Evolutionary conservation across 2,888 invertebrate species (phyloP), one percentile per base, ranked within the genome.

Genomic region (Diplolepis rosae): DNA sequence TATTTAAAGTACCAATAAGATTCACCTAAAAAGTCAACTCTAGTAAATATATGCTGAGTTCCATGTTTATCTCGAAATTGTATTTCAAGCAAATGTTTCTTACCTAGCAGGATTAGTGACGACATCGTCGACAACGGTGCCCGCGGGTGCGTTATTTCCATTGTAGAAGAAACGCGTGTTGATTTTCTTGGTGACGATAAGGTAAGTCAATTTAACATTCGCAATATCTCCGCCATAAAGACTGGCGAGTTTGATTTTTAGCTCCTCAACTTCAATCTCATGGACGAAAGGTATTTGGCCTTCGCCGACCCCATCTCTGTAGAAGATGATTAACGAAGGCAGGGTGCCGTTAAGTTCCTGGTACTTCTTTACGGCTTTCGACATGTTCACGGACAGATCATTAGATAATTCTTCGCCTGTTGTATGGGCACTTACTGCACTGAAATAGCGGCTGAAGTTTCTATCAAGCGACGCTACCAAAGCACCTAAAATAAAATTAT

Each of bases 281-380:
- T 92, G 90, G 0, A 98, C 97, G 72, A 93, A 94, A 0, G 92
- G 91, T 1, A 98, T 90, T 84, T 98, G 96, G 0, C 98, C 98
- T 79, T 98, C 98, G 1, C 98, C 97, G 0, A 98, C 98, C 22
- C 98, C 98, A 87, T 98, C 98, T 15, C 98, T 92, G 88, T 94
- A 98, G 28, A 98, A 92, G 1, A 98, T 85, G 61, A 98, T 95
- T 0, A 92, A 91, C 0, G 91, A 90, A 0, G 98, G 98, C 1
- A 90, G 78, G 0, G 79, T 72, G 0, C 83, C 82, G 27, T 92
- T 91, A 0, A 84, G 61, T 2, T 90, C 89, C 1, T 90, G 87
- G 84, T 91, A 95, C 73, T 89, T 89, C 5, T 84, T 84, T 0
- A 91, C 76, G 0, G 92, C 91, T 54, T 90, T 90, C 1, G 89